phyloP scores from a whole-genome alignment of 1,140 invertebrate genomes.

The Eueides isabella region DNA sequence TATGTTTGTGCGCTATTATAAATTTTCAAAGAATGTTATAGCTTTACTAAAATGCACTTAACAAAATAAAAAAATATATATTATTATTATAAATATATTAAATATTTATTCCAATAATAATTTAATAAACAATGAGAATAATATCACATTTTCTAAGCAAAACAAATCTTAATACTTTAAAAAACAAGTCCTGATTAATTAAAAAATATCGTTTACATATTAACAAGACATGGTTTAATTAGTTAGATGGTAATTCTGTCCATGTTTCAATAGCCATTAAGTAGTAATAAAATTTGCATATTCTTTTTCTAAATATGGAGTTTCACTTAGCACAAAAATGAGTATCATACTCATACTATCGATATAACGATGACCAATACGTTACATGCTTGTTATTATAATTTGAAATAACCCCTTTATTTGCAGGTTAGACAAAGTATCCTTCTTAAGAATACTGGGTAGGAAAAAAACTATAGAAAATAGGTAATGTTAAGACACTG shows the following conservation, averaged over 20 bases:
- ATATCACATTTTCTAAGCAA: neutral
- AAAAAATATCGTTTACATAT: slow-evolving; percentile 10
- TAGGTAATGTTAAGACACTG: too few species aligned
- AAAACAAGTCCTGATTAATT: neutral
- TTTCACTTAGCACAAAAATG: neutral
- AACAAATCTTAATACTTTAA: neutral
- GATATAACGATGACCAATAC: neutral
- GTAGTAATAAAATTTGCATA: neutral
- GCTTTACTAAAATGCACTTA: too few species aligned
- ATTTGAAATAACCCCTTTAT: neutral
- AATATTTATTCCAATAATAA: neutral
- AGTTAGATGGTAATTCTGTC: neutral
- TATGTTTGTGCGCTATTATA: neutral
- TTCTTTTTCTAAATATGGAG: neutral
- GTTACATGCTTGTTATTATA: neutral
- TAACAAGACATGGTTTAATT: slow-evolving; percentile 5
- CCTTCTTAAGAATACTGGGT: too few species aligned
- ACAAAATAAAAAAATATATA: too few species aligned
- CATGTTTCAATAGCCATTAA: slow-evolving; percentile 10
- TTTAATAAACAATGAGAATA: neutral
- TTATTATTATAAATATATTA: too few species aligned
- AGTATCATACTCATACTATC: neutral
- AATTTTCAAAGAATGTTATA: neutral
- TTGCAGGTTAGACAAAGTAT: too few species aligned
- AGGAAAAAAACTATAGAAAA: too few species aligned